Percentiles rank a stretch among this genome's conserved stretches.
Conservation (phyloP, 2,888 invertebrate genomes). For the Apodemia mormo region DNA sequence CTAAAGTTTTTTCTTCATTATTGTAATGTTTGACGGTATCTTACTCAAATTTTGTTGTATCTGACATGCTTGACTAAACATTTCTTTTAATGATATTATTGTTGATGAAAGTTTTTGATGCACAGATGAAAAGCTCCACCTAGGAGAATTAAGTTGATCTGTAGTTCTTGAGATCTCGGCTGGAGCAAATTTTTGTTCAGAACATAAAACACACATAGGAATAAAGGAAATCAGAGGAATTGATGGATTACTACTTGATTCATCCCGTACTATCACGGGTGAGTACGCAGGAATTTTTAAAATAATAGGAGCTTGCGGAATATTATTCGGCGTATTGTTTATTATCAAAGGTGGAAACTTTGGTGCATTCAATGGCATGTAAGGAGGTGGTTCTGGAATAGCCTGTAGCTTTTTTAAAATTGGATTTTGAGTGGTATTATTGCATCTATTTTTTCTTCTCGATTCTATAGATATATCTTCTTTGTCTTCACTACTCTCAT, state of each 20-base stretch:
- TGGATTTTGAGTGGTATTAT: not conserved
- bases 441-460: not conserved
- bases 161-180: not conserved
- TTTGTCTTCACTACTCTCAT: not conserved
- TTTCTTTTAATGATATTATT: conserved; percentile 14
- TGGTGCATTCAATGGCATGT: conserved; percentile 20
- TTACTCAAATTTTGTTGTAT: not conserved
- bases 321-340: not conserved
- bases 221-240: too few relatives aligned
- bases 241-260: too few relatives aligned
- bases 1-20: not conserved
- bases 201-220: conserved; percentile 4
- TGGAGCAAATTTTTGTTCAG: not conserved
- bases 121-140: not conserved
- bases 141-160: not conserved
- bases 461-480: not conserved
- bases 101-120: conserved; percentile 25
- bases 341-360: not conserved
- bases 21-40: not conserved
- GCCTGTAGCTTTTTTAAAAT: conserved; percentile 19
- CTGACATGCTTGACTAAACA: conserved; percentile 12
- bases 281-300: not conserved
- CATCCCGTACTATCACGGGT: too few relatives aligned
- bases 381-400: conserved; percentile 35
- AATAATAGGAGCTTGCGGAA: not conserved